Evolutionary conservation across 92 coral and sea anemone genomes (phyloP), one percentile per base, ranked within the genome.

Genomic region (Parazoanthus atlanticus): DNA sequence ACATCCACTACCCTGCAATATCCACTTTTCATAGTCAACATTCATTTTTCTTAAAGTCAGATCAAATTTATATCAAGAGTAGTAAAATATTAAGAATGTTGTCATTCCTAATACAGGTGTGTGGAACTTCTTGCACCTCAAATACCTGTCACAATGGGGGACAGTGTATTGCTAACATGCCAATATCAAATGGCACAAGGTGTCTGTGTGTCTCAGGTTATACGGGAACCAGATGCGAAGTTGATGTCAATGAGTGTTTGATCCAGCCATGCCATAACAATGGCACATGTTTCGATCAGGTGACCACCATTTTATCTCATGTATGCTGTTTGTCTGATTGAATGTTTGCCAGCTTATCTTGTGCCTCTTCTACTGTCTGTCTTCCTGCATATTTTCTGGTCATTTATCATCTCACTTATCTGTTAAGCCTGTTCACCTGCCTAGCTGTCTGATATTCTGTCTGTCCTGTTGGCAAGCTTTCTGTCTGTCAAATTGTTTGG

Each of bases 211-310:
- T 33, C 8, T 70, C 88, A 32, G 96, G 98, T 12, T 94, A 58
- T 67, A 94, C 98, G 17, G 93, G 96, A 9, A 33, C 46, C n/a
- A 56, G 89, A 75, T 94, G 98, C 73, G 76, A 91, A 43, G 64
- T 89, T 61, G 84, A 94, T 78, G 90, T 93, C 6, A 73, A 94
- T 74, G 98, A 94, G 85, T 94, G 98, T 72, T 30, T 88, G 17
- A 29, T 88, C 30, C 85, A 47, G 49, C 90, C 90, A 11, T 94
- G 98, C 34, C 93, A 32, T 43, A 94, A 94, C 79, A 92, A 92
- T 93, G 98, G 93, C 64, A 94, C 98, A 15, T 94, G 98, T 65
- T 74, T 93, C 90, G 98, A 94, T 75, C 94, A 94, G 94, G 96
- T 94, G 41, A 61, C 69, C 17, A 25, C 69, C 26, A 61, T 61